These are phyloP conservation scores for Brachyistius frenatus DNA, from an alignment of 2,113 vertebrate genomes.

Conservation along the genomic window DNA sequence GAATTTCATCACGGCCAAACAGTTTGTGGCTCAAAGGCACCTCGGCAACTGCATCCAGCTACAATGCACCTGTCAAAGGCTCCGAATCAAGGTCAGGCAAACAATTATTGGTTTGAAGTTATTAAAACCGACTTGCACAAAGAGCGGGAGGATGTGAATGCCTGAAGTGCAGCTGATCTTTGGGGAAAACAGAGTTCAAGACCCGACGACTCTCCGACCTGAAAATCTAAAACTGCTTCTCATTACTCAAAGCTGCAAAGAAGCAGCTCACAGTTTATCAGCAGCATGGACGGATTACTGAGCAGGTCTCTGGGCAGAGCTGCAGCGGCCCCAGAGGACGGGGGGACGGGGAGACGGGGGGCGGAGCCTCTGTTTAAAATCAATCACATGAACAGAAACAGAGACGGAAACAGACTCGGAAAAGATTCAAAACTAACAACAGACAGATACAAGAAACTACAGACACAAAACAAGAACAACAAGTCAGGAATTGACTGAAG, in stretches of 20 bases:
- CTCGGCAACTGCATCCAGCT: background rate
- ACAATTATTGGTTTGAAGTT: conserved; percentile 5
- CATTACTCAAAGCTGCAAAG: conserved; percentile 25
- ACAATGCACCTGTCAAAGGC: background rate
- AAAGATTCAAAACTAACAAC: no score
- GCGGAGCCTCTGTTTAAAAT: conserved; percentile 2
- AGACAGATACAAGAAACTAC: no score
- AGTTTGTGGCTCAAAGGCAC: conserved; percentile 15
- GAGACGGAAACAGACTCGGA: no score
- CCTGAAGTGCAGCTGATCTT: background rate
- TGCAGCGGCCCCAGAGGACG: no score
- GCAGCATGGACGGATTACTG: conserved; percentile 9
- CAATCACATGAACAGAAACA: background rate
- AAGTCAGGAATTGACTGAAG: no score
- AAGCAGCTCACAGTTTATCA: background rate
- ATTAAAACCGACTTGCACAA: background rate
- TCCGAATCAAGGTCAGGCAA: conserved; percentile 11
- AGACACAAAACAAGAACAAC: no score
- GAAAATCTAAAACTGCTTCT: background rate
- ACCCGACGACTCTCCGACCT: conserved; percentile 26
- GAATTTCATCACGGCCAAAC: conserved; percentile 28
- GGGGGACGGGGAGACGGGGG: background rate
- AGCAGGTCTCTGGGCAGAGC: background rate
- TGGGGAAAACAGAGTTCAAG: conserved; percentile 9
- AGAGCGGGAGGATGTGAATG: background rate